Percentiles rank a stretch among this genome's conserved stretches.
Evolutionary conservation across 2,797 vertebrate genomes (phyloP).

Genomic region (Acrocephalus scirpaceus): DNA sequence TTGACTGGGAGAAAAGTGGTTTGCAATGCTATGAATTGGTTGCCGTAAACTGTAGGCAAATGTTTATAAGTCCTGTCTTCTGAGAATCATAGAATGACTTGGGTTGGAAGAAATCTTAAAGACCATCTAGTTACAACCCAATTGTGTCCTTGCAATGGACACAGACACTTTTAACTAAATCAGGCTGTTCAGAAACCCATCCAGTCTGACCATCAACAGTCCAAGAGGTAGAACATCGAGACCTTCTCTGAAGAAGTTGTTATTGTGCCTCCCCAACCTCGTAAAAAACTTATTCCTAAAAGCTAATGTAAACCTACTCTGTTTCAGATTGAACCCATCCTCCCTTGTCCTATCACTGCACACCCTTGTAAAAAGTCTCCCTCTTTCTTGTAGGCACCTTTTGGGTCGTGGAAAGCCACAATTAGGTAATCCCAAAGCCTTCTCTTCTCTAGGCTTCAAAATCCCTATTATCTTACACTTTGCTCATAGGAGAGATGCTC

Average conservation of each 20-base stretch:
- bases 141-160: not conserved
- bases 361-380: not conserved
- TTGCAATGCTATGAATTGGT: not conserved
- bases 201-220: not conserved
- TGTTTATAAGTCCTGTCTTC: not conserved
- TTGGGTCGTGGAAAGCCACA: not conserved
- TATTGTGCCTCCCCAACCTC: not conserved
- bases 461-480: not conserved
- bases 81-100: not conserved
- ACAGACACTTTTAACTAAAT: not conserved
- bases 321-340: not conserved
- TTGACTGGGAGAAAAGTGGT: not conserved
- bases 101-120: not conserved
- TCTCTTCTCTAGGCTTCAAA: not conserved
- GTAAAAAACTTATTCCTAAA: not conserved
- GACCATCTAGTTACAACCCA: not conserved
- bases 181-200: not conserved
- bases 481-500: not conserved
- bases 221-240: rapidly evolving
- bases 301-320: not conserved
- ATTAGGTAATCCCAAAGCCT: not conserved
- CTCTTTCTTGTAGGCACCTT: not conserved
- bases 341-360: not conserved
- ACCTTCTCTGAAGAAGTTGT: not conserved
- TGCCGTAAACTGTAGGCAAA: not conserved